phyloP scores from a whole-genome alignment of 2,888 invertebrate genomes.

The Netelia fuscicornis region DNA sequence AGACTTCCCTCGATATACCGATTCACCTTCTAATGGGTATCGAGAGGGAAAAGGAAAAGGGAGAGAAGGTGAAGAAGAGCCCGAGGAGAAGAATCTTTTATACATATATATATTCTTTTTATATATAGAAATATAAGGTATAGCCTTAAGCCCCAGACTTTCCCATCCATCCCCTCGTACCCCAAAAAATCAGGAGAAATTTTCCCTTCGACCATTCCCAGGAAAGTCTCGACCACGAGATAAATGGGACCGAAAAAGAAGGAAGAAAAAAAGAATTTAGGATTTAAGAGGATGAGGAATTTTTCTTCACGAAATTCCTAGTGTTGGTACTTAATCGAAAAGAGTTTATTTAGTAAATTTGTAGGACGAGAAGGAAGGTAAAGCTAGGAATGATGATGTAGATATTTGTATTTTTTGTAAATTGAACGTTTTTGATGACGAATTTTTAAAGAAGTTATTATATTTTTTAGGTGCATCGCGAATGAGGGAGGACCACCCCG shows the following conservation, averaged over 20 bases:
- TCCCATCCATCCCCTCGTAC: background rate
- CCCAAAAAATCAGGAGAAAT: slow-evolving; percentile 18
- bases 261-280: background rate
- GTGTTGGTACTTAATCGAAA: background rate
- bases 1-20: slow-evolving; percentile 22
- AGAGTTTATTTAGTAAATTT: background rate
- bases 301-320: background rate
- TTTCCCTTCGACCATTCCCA: slow-evolving; percentile 23
- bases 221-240: background rate
- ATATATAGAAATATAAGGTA: background rate
- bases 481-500: background rate
- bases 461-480: background rate
- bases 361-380: background rate
- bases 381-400: background rate
- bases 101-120: background rate
- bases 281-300: background rate
- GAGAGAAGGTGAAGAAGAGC: slow-evolving; percentile 9
- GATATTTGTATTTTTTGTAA: background rate
- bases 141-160: slow-evolving; percentile 9
- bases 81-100: slow-evolving; percentile 15
- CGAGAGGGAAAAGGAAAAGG: slow-evolving; percentile 29
- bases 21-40: slow-evolving; percentile 49
- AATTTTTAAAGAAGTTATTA: background rate
- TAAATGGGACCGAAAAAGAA: background rate
- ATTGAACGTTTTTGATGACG: background rate